Base-by-base conservation (phyloP, 2,888 invertebrate species). In the Galeopsomyia nigrocyanea region DNA sequence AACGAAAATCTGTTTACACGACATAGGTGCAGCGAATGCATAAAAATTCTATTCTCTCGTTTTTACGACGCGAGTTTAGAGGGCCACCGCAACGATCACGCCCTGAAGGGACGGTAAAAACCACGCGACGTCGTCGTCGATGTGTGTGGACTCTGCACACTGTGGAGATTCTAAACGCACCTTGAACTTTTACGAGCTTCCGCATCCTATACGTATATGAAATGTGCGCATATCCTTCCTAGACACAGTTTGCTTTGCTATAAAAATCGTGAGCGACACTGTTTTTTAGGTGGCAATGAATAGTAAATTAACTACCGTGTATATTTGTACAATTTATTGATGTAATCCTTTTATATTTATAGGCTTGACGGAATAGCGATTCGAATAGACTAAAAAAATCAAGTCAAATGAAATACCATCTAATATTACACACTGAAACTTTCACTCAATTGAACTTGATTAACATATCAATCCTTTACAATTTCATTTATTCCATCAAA, bases 161-260 rank as follows among this genome's bases (percentile, higher is more conserved):
- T n/a, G 68, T 49, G 17, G 46, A n/a, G 62, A 62, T 69, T 39
- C 21, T 56, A 50, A 26, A 62, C 49, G 53, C 68, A 16, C 56
- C 62, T 50, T 26, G 31, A 39, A 63, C 31, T 69, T 69, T 69
- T 69, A 69, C 62, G 68, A 63, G 21, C 68, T 19, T 56, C 50
- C 39, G 49, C n/a, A 19, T 62, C 56, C 68, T 69, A n/a, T n/a
- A 50, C 62, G 60, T 57, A 49, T 39, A 1, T 39, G 7, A 10
- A 7, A 7, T 13, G 39, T 13, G 16, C 50, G 56, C 21, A n/a
- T 19, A 49, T 51, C 53, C 56, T 39, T 62, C 53, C 21, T 21
- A 13, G 16, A 39, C 26, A 19, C 49, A 31, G 7, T 10, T 49
- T 21, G 26, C 55, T 6, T 47, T n/a, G 55, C 17, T 19, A 55